These are phyloP conservation scores for Xylocopa sonorina DNA, from an alignment of 1,140 invertebrate genomes.

Conservation along the genomic window DNA sequence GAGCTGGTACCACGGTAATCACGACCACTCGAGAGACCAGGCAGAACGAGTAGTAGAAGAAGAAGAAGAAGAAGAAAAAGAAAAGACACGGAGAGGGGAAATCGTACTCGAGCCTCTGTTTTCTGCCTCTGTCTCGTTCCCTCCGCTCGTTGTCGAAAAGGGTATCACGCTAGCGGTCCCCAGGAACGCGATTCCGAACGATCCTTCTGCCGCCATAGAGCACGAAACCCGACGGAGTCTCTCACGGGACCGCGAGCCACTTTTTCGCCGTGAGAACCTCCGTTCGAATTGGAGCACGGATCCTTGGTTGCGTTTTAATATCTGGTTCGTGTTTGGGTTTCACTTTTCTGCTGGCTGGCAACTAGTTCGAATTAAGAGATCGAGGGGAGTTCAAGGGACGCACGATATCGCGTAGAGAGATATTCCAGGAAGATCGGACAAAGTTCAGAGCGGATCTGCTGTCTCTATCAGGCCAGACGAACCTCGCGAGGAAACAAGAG, in stretches of 20 bases:
- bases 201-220: constrained; percentile 50
- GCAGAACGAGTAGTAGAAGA: too few species aligned
- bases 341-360: too few species aligned
- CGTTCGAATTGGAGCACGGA: constrained; percentile 34
- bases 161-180: constrained; percentile 60
- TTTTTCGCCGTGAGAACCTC: constrained; percentile 50
- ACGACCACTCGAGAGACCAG: constrained; percentile 57
- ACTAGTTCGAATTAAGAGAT: too few species aligned
- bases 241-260: constrained; percentile 34
- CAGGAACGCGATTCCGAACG: constrained; percentile 3
- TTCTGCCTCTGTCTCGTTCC: neutral
- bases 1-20: constrained; percentile 61
- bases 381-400: too few species aligned
- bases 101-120: constrained; percentile 64
- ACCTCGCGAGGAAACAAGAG: neutral
- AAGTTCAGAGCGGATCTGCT: neutral
- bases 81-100: constrained; percentile 46
- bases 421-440: too few species aligned
- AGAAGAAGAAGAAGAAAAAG: constrained; percentile 56
- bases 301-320: too few species aligned
- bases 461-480: neutral
- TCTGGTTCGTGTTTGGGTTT: too few species aligned
- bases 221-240: constrained; percentile 55
- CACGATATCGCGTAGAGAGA: too few species aligned
- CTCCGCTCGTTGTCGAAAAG: constrained; percentile 61